Evolutionary conservation across 1,140 invertebrate genomes (phyloP).

Genomic region (Pogonognathellus flavescens): DNA sequence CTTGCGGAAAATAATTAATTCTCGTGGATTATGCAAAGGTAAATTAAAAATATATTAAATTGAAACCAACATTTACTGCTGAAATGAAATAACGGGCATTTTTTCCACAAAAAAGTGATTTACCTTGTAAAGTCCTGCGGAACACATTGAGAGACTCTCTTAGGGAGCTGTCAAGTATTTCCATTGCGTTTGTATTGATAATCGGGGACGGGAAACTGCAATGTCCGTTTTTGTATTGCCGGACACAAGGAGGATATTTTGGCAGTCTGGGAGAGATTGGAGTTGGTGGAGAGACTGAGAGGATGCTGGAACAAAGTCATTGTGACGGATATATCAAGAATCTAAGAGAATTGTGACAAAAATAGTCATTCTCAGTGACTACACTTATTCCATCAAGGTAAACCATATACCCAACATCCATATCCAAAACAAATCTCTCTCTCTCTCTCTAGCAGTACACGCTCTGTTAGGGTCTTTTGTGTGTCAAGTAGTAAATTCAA

Average conservation of each 20-base stretch:
- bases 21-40: too few species aligned
- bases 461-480: neutral
- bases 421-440: too few species aligned
- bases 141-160: neutral
- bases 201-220: neutral
- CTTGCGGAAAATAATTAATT: too few species aligned
- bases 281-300: too few species aligned
- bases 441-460: too few species aligned
- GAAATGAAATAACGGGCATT: too few species aligned
- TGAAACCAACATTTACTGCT: too few species aligned
- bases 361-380: neutral
- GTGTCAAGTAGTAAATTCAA: neutral
- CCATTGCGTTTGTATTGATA: conserved; percentile 23
- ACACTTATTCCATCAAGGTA: too few species aligned
- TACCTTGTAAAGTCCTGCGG: neutral
- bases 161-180: neutral
- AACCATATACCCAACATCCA: too few species aligned
- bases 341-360: neutral
- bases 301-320: conserved; percentile 37
- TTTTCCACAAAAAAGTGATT: too few species aligned
- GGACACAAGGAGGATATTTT: neutral
- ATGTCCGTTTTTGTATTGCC: neutral
- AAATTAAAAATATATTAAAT: too few species aligned
- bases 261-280: neutral
- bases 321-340: neutral